phyloP scores from a whole-genome alignment of 1,140 invertebrate species.

The Palaemon carinicauda region DNA sequence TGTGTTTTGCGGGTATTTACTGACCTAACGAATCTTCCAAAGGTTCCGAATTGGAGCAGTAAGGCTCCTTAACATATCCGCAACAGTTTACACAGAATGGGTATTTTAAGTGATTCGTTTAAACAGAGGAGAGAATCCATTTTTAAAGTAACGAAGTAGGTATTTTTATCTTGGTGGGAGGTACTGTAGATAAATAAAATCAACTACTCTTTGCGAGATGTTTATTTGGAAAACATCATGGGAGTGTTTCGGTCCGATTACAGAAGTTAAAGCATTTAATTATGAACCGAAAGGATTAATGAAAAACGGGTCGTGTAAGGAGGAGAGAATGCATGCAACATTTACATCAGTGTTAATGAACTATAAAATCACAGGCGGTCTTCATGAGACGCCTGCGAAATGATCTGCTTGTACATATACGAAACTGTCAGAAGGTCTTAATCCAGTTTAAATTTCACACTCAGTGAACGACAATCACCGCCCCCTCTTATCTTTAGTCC shows the following conservation, averaged over 20 bases:
- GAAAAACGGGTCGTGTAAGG: too few species aligned
- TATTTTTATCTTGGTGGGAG: too few species aligned
- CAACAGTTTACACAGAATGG: constrained; percentile 32
- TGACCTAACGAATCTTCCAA: constrained; percentile 9
- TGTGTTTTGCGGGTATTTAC: not conserved
- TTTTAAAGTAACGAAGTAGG: not conserved
- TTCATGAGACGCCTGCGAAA: not conserved
- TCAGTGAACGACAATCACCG: not conserved
- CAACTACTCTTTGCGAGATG: not conserved
- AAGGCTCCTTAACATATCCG: constrained; percentile 37
- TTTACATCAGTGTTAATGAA: too few species aligned
- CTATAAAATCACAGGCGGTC: too few species aligned
- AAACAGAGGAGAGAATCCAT: not conserved
- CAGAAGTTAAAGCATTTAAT: too few species aligned
- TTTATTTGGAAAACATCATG: not conserved
- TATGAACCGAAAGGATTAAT: too few species aligned
- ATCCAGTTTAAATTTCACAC: not conserved
- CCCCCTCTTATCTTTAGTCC: not conserved
- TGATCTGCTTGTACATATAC: not conserved
- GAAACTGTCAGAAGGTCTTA: not conserved
- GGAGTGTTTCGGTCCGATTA: too few species aligned
- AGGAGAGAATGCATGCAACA: too few species aligned
- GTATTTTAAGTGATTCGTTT: constrained; percentile 12
- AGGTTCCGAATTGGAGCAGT: constrained; percentile 30
- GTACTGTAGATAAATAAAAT: too few species aligned